Evolutionary conservation across 2,888 invertebrate species (phyloP), one percentile per base, ranked within the genome.

Genomic region (Caenorhabditis japonica): DNA sequence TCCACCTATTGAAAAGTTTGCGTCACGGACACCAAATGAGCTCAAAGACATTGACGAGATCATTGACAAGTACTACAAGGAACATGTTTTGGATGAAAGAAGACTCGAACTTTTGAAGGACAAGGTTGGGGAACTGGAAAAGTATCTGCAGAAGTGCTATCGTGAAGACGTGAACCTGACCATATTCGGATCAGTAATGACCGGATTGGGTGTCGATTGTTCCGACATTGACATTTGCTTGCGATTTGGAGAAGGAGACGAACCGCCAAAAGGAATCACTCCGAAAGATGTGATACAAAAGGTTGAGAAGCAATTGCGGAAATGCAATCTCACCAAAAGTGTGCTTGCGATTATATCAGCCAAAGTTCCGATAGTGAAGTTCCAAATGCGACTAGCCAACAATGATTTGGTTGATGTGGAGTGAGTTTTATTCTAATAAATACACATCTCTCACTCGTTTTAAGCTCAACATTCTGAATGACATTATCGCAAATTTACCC

Each of bases 281-380:
- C 53, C 71, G 13, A 62, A 33, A 4, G 47, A 55, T 0, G 61
- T 75, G 25, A 77, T 76, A 13, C 15, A 23, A 3, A 19, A 52
- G 15, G 27, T 68, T 1, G 49, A 44, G 27, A 21, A 33, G 4
- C 38, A 15, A 10, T 25, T 76, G 4, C n/a, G 56, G 15, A 58
- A 15, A 21, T 53, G 34, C 15, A 13, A 27, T 1, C 39, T 34
- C 33, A 49, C 49, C 8, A 46, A 39, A 15, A 34, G 36, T 12
- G 61, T 77, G 0, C 55, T 51, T 12, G 38, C 66, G 4, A 90
- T 90, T 15, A 38, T 46, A 0, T 51, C 69, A 10, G 91, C 91
- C 27, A 91, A 91, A 86, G 91, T 91, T 23, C 91, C 91, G 4
- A 91, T 91, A 69, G 90, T 91, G 30, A 91, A 91, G 85, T 91